Evolutionary conservation across 1,140 invertebrate species (phyloP).

Genomic region (Brachionus angularis): DNA sequence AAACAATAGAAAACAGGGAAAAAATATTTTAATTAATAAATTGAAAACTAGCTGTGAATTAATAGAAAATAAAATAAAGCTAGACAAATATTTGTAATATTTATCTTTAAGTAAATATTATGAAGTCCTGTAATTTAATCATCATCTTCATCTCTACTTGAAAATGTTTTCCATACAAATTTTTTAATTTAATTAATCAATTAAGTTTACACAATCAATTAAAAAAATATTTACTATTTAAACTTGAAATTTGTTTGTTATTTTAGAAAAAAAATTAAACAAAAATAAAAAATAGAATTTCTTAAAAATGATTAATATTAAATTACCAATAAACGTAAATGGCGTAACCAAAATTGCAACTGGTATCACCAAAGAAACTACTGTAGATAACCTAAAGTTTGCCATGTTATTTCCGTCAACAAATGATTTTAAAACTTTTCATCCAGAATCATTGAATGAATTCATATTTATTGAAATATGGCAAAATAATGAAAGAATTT

Average conservation of each 20-base stretch:
- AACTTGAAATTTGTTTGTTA: not conserved
- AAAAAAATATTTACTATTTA: not conserved
- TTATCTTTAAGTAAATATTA: too few species aligned
- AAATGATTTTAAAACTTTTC: not conserved
- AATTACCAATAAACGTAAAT: constrained; percentile 4
- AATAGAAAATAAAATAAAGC: too few species aligned
- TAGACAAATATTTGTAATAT: too few species aligned
- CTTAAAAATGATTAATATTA: too few species aligned
- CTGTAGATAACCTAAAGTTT: not conserved
- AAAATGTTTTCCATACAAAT: not conserved
- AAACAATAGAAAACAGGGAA: too few species aligned
- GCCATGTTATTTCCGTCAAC: not conserved
- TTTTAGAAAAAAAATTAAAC: not conserved
- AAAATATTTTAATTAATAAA: too few species aligned
- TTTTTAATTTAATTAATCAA: not conserved
- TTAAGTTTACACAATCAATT: not conserved
- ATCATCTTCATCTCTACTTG: too few species aligned
- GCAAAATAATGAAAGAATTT: not conserved
- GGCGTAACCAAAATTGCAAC: constrained; percentile 1
- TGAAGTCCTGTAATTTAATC: too few species aligned
- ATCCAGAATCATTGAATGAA: not conserved
- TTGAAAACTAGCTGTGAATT: too few species aligned
- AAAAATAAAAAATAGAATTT: not conserved
- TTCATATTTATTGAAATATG: not conserved
- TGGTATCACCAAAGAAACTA: constrained; percentile 4